phyloP scores from a whole-genome alignment of 2,113 vertebrate species.

The Catharus minimus region DNA sequence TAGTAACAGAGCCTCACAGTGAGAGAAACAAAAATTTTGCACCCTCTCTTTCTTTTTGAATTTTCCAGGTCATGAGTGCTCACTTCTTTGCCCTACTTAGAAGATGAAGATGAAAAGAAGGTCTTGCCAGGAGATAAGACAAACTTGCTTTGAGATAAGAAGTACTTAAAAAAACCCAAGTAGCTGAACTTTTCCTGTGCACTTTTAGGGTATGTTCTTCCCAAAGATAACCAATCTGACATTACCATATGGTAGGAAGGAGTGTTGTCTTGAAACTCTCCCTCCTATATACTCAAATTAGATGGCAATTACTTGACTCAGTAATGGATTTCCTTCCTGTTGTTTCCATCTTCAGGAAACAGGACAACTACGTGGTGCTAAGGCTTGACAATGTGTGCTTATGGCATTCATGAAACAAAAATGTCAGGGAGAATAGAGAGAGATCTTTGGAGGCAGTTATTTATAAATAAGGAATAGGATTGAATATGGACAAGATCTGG shows the following conservation, averaged over 20 bases:
- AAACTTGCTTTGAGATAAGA: neutral
- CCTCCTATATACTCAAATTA: neutral
- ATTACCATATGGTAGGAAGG: constrained; percentile 28
- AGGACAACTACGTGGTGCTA: neutral
- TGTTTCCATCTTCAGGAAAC: constrained; percentile 9
- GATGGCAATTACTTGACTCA: neutral
- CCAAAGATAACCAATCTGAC: neutral
- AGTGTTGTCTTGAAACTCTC: neutral
- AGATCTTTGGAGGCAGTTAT: neutral
- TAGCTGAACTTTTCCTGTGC: neutral
- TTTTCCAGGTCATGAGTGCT: constrained; percentile 2
- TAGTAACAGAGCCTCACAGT: neutral
- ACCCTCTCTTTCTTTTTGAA: neutral
- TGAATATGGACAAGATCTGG: neutral
- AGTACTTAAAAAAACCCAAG: neutral
- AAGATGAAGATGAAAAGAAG: neutral
- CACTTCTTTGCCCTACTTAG: neutral
- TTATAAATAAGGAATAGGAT: neutral
- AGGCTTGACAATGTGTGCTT: neutral
- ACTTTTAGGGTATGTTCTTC: neutral
- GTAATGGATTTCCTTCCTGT: constrained; percentile 6
- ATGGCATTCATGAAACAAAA: neutral
- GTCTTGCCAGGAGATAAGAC: neutral
- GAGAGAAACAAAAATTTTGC: neutral
- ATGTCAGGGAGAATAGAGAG: neutral